phyloP scores from a whole-genome alignment of 2,113 vertebrate species.

The Sigmodon hispidus region DNA sequence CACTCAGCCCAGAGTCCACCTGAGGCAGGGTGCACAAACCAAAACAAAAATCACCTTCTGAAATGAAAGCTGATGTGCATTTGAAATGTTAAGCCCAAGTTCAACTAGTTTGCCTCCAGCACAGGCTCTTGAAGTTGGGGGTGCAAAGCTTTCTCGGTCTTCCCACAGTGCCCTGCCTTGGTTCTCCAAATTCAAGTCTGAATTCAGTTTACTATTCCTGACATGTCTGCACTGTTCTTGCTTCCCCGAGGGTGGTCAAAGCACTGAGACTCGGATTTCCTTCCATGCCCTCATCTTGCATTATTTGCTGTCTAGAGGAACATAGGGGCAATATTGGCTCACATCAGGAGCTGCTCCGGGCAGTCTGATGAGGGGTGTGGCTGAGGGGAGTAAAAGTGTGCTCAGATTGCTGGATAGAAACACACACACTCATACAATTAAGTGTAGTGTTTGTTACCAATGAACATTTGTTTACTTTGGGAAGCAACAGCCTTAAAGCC shows the following conservation, averaged over 20 bases:
- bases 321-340: not conserved
- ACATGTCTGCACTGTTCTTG: not conserved
- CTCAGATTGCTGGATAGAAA: not conserved
- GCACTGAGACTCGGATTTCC: not conserved
- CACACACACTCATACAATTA: not conserved
- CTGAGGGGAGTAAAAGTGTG: not conserved
- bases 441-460: not conserved
- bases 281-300: not conserved
- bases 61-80: not conserved
- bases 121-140: not conserved
- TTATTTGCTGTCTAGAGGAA: not conserved
- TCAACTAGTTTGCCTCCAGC: slow-evolving; percentile 2
- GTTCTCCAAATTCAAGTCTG: not conserved
- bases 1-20: not conserved
- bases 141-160: not conserved
- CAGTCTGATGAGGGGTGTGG: not conserved
- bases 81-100: not conserved
- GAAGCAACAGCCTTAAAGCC: not conserved
- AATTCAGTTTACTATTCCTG: not conserved
- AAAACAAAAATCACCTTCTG: not conserved
- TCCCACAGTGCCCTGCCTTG: not conserved
- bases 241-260: not conserved
- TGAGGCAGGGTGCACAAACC: not conserved
- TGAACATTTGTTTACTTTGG: not conserved
- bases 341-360: not conserved